Evolutionary conservation across 2,797 vertebrate genomes (phyloP).

Genomic region (Phataginus tricuspis): DNA sequence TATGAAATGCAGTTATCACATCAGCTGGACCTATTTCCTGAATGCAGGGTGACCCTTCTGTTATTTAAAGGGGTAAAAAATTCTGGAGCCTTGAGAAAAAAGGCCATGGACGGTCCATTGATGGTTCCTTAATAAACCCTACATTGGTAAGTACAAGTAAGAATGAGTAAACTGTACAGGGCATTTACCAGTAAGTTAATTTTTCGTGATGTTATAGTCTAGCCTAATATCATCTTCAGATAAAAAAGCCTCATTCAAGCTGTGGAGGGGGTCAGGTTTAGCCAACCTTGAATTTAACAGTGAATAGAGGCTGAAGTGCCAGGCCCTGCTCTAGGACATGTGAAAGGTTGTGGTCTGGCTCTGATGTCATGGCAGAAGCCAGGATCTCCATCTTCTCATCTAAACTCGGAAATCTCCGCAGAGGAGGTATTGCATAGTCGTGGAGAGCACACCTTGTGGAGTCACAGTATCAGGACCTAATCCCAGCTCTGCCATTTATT

Average conservation of each 20-base stretch:
- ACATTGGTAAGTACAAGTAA: conserved; percentile 88
- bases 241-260: not conserved
- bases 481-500: not conserved
- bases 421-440: not conserved
- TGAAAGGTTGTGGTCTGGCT: not conserved
- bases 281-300: not conserved
- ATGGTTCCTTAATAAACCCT: conserved; percentile 92
- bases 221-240: not conserved
- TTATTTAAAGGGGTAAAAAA: conserved; percentile 93
- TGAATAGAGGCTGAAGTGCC: not conserved
- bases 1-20: conserved; percentile 88
- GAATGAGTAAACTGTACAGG: not conserved
- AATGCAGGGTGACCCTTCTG: conserved; percentile 88
- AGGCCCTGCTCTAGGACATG: not conserved
- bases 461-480: not conserved
- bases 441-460: not conserved
- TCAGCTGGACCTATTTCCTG: conserved; percentile 92
- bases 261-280: not conserved
- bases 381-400: not conserved
- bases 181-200: not conserved
- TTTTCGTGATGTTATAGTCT: not conserved
- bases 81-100: conserved; percentile 88
- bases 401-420: not conserved
- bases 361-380: not conserved
- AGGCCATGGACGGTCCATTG: conserved; percentile 91